These are phyloP conservation scores for Lepidurus arcticus DNA, from an alignment of 1,140 invertebrate genomes.

Conservation along the genomic window DNA sequence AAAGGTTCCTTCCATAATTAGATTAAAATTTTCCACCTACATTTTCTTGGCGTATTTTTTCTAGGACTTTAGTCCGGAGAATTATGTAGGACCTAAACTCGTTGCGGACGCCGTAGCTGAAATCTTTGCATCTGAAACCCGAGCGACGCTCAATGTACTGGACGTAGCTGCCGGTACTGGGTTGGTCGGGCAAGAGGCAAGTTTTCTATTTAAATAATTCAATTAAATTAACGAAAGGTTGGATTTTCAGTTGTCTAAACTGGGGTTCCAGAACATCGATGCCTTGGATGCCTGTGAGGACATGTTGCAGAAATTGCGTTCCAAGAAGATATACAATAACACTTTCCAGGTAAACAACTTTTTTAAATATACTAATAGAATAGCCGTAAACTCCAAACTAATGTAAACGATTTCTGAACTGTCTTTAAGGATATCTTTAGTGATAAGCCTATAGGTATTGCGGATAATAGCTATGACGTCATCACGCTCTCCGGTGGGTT, in stretches of 20 bases:
- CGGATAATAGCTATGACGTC: background rate
- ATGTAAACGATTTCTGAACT: background rate
- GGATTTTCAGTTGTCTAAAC: slow-evolving; percentile 37
- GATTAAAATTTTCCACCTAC: background rate
- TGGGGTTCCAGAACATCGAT: slow-evolving; percentile 41
- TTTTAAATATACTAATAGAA: no score
- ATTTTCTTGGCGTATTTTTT: background rate
- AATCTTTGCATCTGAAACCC: slow-evolving; percentile 34
- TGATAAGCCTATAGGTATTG: background rate
- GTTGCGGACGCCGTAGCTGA: slow-evolving; percentile 37
- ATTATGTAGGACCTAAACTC: slow-evolving; percentile 40
- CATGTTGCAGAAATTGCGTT: slow-evolving; percentile 22
- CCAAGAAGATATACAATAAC: slow-evolving; percentile 25
- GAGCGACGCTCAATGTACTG: slow-evolving; percentile 38
- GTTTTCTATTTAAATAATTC: background rate
- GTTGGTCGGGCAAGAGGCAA: slow-evolving; percentile 41
- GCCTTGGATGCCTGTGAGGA: slow-evolving; percentile 37
- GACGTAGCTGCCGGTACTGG: slow-evolving; percentile 45
- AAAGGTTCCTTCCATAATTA: background rate
- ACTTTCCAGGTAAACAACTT: background rate
- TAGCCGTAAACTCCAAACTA: no score
- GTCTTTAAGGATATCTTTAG: background rate
- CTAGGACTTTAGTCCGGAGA: slow-evolving; percentile 30
- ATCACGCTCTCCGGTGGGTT: slow-evolving; percentile 41
- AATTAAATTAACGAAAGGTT: background rate